phyloP scores from a whole-genome alignment of 2,113 vertebrate genomes.

The Vidua chalybeata region DNA sequence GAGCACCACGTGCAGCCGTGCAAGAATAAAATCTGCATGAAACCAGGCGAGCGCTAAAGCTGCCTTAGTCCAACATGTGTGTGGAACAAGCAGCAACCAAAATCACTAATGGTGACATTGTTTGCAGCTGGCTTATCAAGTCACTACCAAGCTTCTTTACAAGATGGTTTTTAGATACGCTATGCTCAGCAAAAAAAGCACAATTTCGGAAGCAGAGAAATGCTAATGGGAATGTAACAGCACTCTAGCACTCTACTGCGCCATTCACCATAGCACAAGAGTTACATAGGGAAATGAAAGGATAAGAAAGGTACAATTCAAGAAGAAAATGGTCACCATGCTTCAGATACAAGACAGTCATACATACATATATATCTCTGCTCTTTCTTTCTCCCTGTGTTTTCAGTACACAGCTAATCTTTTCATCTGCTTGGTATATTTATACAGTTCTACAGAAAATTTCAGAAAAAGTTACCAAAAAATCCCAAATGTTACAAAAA shows the following conservation, averaged over 20 bases:
- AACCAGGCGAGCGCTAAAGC: not conserved
- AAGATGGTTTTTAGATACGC: not conserved
- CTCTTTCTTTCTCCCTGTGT: not conserved
- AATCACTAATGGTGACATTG: not conserved
- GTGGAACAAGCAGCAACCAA: not conserved
- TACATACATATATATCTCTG: not conserved
- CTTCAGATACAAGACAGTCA: not conserved
- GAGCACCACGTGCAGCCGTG: not conserved
- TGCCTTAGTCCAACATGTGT: not conserved
- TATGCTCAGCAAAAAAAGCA: not conserved
- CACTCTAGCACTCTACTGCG: not conserved
- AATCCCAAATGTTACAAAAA: not conserved
- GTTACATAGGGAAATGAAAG: not conserved
- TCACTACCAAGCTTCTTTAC: not conserved
- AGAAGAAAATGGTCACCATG: not conserved
- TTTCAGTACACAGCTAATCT: not conserved
- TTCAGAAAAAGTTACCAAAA: not conserved
- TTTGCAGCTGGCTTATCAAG: not conserved
- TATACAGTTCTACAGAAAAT: not conserved
- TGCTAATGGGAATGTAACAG: not conserved
- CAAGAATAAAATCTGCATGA: not conserved
- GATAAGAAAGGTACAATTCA: not conserved
- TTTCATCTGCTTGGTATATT: not conserved
- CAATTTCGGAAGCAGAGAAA: not conserved
- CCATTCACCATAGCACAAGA: not conserved